Conservation (phyloP, 2,797 vertebrate genomes). For the Sebastes trivittatus region DNA sequence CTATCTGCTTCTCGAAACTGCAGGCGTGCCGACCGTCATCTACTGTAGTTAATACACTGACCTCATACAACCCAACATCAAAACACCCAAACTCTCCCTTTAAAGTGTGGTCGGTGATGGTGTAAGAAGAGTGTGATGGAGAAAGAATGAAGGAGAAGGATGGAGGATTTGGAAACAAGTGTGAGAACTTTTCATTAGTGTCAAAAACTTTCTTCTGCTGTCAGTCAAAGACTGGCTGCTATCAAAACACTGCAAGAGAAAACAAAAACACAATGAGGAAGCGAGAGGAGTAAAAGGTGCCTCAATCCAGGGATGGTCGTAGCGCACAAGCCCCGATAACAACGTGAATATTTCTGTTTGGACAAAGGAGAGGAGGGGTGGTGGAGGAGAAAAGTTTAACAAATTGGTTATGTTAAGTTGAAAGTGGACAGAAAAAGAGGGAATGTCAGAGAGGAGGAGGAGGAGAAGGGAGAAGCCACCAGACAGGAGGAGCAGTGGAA, state of each 20-base stretch:
- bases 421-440: slow-evolving; percentile 20
- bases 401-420: slow-evolving; percentile 17
- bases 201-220: slow-evolving; percentile 17
- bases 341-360: slow-evolving; percentile 69
- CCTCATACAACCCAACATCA: too few relatives aligned
- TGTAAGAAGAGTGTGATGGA: neutral
- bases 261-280: slow-evolving; percentile 65
- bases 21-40: too few relatives aligned
- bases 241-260: slow-evolving; percentile 25
- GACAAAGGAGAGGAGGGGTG: slow-evolving; percentile 41
- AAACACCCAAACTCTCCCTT: too few relatives aligned
- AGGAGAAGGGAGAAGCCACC: slow-evolving; percentile 69
- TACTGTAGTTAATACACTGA: too few relatives aligned
- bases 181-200: neutral
- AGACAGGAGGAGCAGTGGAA: slow-evolving; percentile 81
- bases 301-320: slow-evolving; percentile 46
- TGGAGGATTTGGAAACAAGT: neutral
- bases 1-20: too few relatives aligned
- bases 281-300: slow-evolving; percentile 56
- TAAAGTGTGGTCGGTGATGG: too few relatives aligned
- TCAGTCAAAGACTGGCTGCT: slow-evolving; percentile 25
- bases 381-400: slow-evolving; percentile 8
- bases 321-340: slow-evolving; percentile 59
- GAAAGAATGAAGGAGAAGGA: neutral
- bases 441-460: slow-evolving; percentile 38